Conservation (phyloP, 2,113 vertebrate species). For the Caracal caracal region DNA sequence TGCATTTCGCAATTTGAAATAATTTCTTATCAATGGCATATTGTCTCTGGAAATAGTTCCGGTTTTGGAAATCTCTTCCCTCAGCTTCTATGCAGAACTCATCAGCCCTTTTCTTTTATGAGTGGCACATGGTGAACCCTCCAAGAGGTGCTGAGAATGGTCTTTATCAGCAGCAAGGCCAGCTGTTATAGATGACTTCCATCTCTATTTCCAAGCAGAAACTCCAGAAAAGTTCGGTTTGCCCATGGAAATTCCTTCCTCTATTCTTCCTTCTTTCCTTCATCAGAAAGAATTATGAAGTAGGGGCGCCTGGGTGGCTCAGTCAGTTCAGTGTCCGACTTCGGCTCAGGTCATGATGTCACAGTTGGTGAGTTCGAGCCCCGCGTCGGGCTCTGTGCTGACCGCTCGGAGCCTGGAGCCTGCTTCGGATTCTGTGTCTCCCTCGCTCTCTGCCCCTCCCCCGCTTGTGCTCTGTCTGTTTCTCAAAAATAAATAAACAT, state of each 20-base stretch:
- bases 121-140: neutral
- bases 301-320: no score
- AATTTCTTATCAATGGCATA: conserved; percentile 70
- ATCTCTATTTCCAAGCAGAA: neutral
- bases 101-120: conserved; percentile 53
- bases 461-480: no score
- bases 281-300: neutral
- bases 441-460: no score
- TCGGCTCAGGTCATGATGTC: no score
- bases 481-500: no score
- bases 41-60: conserved; percentile 75
- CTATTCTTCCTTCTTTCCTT: neutral
- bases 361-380: no score
- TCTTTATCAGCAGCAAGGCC: neutral
- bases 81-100: conserved; percentile 25
- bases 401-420: no score
- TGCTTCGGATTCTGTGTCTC: no score
- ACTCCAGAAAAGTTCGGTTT: neutral
- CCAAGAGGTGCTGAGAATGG: conserved; percentile 35
- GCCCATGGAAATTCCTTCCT: neutral
- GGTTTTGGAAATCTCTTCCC: conserved; percentile 72
- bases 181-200: conserved; percentile 22
- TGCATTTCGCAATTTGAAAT: conserved; percentile 76
- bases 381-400: no score
- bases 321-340: no score